These are phyloP conservation scores for Phragmatobia fuliginosa DNA, from an alignment of 2,888 invertebrate genomes.

Conservation along the genomic window DNA sequence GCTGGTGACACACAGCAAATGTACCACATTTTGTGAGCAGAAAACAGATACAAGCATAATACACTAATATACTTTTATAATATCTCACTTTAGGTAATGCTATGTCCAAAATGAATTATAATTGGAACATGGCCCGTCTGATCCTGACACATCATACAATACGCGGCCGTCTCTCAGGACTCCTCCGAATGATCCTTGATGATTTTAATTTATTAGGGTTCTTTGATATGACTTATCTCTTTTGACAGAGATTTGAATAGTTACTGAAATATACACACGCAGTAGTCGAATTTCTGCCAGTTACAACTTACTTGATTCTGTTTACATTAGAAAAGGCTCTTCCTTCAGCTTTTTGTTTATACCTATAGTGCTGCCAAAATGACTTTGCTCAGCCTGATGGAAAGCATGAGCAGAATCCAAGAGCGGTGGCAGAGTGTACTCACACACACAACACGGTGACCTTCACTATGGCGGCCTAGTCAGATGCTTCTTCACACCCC, in stretches of 20 bases:
- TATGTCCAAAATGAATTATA: background rate
- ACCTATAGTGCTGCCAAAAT: too few species aligned
- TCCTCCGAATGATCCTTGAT: background rate
- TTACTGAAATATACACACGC: background rate
- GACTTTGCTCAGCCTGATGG: too few species aligned
- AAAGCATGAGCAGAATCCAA: too few species aligned
- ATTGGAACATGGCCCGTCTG: background rate
- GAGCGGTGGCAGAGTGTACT: too few species aligned
- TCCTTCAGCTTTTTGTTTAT: too few species aligned
- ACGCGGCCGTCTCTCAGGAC: background rate
- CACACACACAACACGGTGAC: too few species aligned
- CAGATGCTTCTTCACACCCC: too few species aligned
- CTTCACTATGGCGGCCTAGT: too few species aligned
- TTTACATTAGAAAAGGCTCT: background rate
- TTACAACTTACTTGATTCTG: background rate
- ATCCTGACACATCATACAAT: background rate
- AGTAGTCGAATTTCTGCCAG: too few species aligned
- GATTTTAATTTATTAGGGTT: background rate
- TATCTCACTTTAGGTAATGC: background rate
- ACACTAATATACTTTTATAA: too few species aligned
- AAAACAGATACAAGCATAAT: background rate
- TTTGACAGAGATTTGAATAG: background rate
- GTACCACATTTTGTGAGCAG: background rate
- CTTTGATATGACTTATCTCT: background rate
- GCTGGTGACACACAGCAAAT: background rate